Evolutionary conservation across 2,888 invertebrate species (phyloP).

Genomic region (Actias luna): DNA sequence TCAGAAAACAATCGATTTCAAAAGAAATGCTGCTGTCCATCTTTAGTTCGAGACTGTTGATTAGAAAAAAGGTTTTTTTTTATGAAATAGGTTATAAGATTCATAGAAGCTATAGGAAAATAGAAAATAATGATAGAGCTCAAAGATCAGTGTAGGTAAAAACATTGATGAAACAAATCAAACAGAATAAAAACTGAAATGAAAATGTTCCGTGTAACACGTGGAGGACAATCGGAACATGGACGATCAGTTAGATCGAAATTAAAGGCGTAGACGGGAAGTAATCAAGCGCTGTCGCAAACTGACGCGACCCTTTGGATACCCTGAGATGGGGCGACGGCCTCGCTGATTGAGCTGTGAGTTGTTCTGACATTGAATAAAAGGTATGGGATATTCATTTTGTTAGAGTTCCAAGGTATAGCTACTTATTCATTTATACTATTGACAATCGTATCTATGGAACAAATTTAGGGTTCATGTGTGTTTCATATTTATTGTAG

Average conservation of each 20-base stretch:
- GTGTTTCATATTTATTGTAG: too few species aligned
- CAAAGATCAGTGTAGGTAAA: background rate
- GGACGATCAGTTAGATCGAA: constrained; percentile 7
- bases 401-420: background rate
- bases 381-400: background rate
- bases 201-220: background rate
- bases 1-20: too few species aligned
- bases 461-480: too few species aligned
- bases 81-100: too few species aligned
- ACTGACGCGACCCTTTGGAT: constrained; percentile 13
- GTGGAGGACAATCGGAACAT: constrained; percentile 5
- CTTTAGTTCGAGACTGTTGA: too few species aligned
- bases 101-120: too few species aligned
- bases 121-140: background rate
- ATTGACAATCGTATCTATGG: background rate
- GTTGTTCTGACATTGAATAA: background rate
- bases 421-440: background rate
- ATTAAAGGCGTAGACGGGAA: constrained; percentile 17
- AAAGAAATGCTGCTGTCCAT: too few species aligned
- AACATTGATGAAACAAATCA: background rate
- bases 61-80: too few species aligned
- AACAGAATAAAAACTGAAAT: background rate
- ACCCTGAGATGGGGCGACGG: constrained; percentile 15
- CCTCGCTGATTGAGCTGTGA: constrained; percentile 9
- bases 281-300: constrained; percentile 14